phyloP scores from a whole-genome alignment of 1,140 invertebrate species.

The Leptopilina boulardi region DNA sequence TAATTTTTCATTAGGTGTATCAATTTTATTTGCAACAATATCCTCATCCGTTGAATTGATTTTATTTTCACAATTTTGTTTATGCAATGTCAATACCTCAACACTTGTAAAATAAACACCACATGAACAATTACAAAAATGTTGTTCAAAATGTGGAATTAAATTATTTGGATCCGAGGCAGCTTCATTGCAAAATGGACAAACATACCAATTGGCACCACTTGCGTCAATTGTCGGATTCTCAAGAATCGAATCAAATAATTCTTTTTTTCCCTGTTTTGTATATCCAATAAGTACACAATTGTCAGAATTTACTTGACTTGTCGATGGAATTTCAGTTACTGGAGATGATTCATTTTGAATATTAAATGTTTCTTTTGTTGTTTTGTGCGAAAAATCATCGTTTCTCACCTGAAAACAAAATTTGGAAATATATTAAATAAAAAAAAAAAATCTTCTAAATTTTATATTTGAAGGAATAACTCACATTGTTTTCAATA shows the following conservation, averaged over 20 bases:
- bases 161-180: constrained; percentile 72
- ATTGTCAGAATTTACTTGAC: constrained; percentile 59
- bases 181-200: constrained; percentile 77
- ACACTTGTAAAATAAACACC: constrained; percentile 72
- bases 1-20: constrained; percentile 45
- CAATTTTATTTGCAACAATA: constrained; percentile 41
- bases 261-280: constrained; percentile 62
- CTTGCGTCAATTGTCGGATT: constrained; percentile 71
- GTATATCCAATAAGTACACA: constrained; percentile 68
- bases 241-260: constrained; percentile 65
- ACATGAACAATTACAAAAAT: constrained; percentile 75
- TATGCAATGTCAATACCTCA: constrained; percentile 72
- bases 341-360: constrained; percentile 52
- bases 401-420: constrained; percentile 50
- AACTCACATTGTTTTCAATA: constrained; percentile 63
- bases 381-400: constrained; percentile 50
- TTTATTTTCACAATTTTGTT: constrained; percentile 67
- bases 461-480: background rate
- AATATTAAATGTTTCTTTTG: constrained; percentile 48
- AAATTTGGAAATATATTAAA: background rate
- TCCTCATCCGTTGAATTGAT: constrained; percentile 40
- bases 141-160: constrained; percentile 75
- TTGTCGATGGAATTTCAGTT: constrained; percentile 64
- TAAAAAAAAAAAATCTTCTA: background rate
- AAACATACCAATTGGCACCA: constrained; percentile 72